phyloP scores from a whole-genome alignment of 2,888 invertebrate genomes.

The Halictus quadricinctus region DNA sequence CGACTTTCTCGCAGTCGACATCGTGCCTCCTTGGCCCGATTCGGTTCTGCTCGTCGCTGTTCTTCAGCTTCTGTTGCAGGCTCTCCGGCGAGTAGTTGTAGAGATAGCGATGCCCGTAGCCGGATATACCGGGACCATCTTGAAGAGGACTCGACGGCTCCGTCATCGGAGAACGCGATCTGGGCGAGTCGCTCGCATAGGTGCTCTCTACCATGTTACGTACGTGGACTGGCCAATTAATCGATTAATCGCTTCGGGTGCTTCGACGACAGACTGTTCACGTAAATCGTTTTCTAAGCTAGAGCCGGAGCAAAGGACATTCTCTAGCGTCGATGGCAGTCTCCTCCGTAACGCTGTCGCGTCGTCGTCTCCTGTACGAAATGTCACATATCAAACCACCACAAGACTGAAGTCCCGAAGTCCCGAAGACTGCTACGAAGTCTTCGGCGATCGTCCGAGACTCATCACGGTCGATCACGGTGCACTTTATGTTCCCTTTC shows the following conservation, averaged over 20 bases:
- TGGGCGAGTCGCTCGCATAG: slow-evolving; percentile 78
- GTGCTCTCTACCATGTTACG: slow-evolving; percentile 80
- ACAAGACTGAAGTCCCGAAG: not conserved
- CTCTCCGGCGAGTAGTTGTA: slow-evolving; percentile 76
- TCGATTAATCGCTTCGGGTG: too few relatives aligned
- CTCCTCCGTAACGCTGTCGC: not conserved
- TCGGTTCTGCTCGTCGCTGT: slow-evolving; percentile 56
- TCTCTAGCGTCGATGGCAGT: not conserved
- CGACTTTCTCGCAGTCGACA: slow-evolving; percentile 66
- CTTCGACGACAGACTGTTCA: not conserved
- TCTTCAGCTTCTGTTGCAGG: slow-evolving; percentile 70
- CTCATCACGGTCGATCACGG: not conserved
- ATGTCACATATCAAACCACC: slow-evolving; percentile 6
- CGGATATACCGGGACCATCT: slow-evolving; percentile 74
- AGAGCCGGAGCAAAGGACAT: not conserved
- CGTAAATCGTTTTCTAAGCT: not conserved
- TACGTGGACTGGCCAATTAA: not conserved
- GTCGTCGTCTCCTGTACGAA: not conserved
- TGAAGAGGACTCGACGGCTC: slow-evolving; percentile 79
- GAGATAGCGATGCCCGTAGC: slow-evolving; percentile 72
- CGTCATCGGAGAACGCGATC: slow-evolving; percentile 81
- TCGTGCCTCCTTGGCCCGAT: slow-evolving; percentile 64
- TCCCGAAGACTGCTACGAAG: not conserved
- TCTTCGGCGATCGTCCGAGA: not conserved
- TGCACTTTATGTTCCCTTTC: not conserved